Evolutionary conservation across 2,113 vertebrate genomes (phyloP), one percentile per base, ranked within the genome.

Genomic region (Bubo bubo): DNA sequence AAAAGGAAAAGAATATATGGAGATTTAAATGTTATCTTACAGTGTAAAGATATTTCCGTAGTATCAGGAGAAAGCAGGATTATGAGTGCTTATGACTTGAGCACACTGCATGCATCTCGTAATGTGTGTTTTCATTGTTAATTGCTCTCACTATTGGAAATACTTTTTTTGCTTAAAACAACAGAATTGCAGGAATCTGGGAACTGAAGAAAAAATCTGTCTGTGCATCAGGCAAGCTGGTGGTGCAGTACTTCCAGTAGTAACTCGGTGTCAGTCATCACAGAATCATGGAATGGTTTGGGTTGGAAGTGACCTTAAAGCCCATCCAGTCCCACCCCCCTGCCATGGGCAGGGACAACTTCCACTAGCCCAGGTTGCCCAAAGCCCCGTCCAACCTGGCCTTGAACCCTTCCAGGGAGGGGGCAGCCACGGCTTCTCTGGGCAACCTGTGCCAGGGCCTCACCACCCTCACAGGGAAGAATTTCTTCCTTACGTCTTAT

Each of bases 131-230:
- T 92, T 93, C 60, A 50, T 32, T 79, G 26, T 60, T 93, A 92
- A 95, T 92, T 92, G 45, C 62, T 58, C 52, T 43, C 50, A 63
- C 86, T 79, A 90, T 73, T 83, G 79, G 64, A 92, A 88, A 83
- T 68, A 68, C 39, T 82, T 75, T 88, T 73, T 79, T 75, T 86
- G 26, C 30, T 88, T 73, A 79, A 75, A 82, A 95, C 47, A 94
- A 87, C 34, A 86, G 72, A 82, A 71, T 68, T 79, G 56, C 67
- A 73, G 62, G 35, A 92, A 88, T 83, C 53, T 79, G 53, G 55
- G 62, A 92, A 79, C 27, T 11, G 16, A 83, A 88, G 30, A 50
- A 71, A 66, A 95, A 88, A 56, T 56, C 34, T 73, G 9, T 50
- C 26, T 58, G 35, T 86, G 39, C 26, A 79, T 50, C 58, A 87